These are phyloP conservation scores for Apamea anceps DNA, from an alignment of 2,888 invertebrate species.

Conservation along the genomic window DNA sequence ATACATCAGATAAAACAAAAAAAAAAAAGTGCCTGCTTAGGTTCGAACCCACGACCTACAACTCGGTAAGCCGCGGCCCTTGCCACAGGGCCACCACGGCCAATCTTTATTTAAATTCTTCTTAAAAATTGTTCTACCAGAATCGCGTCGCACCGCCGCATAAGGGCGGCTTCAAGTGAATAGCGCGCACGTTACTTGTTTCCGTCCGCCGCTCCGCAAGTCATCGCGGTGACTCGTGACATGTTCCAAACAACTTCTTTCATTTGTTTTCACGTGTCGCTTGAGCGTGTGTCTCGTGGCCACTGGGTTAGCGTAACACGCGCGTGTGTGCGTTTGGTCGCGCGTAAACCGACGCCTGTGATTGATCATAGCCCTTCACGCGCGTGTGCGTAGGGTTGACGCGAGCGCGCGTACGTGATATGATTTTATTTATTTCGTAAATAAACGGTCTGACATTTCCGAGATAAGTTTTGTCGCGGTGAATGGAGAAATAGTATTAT, in stretches of 20 bases:
- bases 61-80: too few species aligned
- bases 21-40: too few species aligned
- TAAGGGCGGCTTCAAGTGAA: not conserved
- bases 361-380: constrained; percentile 71
- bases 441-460: constrained; percentile 58
- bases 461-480: constrained; percentile 55
- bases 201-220: too few species aligned
- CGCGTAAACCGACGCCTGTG: constrained; percentile 65
- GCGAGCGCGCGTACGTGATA: constrained; percentile 66
- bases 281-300: not conserved
- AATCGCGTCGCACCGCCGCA: too few species aligned
- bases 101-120: too few species aligned
- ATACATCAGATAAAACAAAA: too few species aligned
- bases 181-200: not conserved
- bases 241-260: not conserved
- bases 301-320: constrained; percentile 32
- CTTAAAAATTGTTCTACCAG: not conserved
- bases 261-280: not conserved
- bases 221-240: not conserved
- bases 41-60: too few species aligned
- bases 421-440: constrained; percentile 66
- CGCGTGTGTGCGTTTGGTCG: constrained; percentile 51
- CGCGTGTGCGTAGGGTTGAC: constrained; percentile 75
- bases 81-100: too few species aligned
- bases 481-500: constrained; percentile 56